phyloP scores from a whole-genome alignment of 2,888 invertebrate genomes.

The Seladonia tumulorum region DNA sequence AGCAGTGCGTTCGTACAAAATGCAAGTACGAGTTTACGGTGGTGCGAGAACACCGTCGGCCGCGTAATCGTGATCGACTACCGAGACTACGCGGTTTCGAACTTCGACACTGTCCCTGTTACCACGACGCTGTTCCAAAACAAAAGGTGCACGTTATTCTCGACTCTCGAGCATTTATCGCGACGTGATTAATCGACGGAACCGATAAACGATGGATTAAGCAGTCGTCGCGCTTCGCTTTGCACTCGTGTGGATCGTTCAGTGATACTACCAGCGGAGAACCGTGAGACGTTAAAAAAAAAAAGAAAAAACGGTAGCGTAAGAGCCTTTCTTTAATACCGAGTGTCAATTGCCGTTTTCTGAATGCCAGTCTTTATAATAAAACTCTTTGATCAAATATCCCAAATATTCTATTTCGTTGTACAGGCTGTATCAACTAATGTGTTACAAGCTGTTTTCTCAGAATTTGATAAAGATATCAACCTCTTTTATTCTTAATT shows the following conservation, averaged over 20 bases:
- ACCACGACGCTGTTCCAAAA: background rate
- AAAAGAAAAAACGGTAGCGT: background rate
- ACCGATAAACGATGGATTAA: background rate
- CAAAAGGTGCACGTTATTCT: background rate
- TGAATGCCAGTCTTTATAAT: too few species aligned
- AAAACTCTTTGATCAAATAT: too few species aligned
- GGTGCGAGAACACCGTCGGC: slow-evolving; percentile 47
- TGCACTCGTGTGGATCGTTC: background rate
- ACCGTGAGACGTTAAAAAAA: background rate
- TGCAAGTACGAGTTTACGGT: slow-evolving; percentile 65
- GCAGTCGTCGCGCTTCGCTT: background rate
- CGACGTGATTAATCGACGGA: background rate
- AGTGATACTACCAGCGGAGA: background rate
- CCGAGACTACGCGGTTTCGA: background rate
- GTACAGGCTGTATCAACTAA: too few species aligned
- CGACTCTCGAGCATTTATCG: background rate
- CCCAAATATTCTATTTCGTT: too few species aligned
- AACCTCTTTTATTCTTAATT: too few species aligned
- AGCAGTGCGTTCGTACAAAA: slow-evolving; percentile 54
- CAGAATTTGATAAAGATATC: too few species aligned
- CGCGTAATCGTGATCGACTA: slow-evolving; percentile 29
- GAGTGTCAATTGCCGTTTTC: too few species aligned
- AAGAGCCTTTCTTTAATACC: background rate
- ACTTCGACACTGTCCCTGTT: background rate
- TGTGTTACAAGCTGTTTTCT: too few species aligned